Evolutionary conservation across 2,113 vertebrate genomes (phyloP).

Genomic region (Papio anubis): DNA sequence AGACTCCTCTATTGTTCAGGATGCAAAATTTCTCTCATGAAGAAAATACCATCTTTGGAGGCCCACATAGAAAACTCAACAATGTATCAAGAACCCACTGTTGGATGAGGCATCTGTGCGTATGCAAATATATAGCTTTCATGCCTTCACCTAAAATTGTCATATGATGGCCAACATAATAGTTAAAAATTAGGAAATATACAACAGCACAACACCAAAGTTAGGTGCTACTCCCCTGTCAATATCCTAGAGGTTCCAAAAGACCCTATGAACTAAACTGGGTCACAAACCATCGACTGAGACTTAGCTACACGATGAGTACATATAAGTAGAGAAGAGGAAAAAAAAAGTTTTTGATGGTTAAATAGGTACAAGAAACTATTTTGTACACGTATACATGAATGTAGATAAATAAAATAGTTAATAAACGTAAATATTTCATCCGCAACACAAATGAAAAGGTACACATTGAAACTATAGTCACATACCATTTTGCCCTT

Average conservation of each 20-base stretch:
- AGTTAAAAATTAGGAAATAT: not conserved
- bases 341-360: no score
- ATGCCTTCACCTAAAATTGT: not conserved
- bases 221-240: not conserved
- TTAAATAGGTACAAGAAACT: not conserved
- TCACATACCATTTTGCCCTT: not conserved
- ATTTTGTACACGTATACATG: not conserved
- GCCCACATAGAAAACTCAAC: not conserved
- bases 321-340: not conserved
- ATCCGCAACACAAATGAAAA: not conserved
- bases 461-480: not conserved
- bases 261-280: not conserved
- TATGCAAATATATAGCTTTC: not conserved
- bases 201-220: not conserved
- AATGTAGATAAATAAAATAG: not conserved
- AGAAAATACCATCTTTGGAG: not conserved
- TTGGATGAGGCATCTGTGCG: not conserved
- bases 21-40: not conserved
- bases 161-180: not conserved
- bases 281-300: not conserved
- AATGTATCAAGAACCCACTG: not conserved
- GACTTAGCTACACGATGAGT: not conserved
- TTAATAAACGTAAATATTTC: not conserved
- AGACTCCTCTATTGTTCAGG: not conserved
- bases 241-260: not conserved